Base-by-base conservation (phyloP, 2,888 invertebrate species). In the Scelioninae gen. 1 region DNA sequence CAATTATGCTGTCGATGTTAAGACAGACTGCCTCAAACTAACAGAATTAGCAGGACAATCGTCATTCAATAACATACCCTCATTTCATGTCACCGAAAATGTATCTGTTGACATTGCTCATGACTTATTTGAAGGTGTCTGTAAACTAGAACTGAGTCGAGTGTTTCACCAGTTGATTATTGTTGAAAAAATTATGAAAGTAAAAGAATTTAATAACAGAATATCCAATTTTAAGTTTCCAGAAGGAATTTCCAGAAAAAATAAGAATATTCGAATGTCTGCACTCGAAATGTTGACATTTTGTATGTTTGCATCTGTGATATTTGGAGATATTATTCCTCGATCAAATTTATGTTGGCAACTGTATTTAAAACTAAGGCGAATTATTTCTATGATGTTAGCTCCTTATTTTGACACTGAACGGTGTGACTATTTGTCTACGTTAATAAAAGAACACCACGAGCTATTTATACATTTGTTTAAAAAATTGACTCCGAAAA, bases 51-150 rank as follows among this genome's bases (percentile, higher is more conserved):
- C 9, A 6, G 58, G 60, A 45, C 29, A 63, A 15, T 55, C 56
- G 29, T 15, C 45, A 29, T 74, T 74, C n/a, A 53, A 74, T 32
- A 16, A 29, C 9, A 6, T 74, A 10, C 74, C 74, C 23, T 55
- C 32, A 10, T 74, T 74, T 40, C 74, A 76, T 63, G 71, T 51
- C 0, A 15, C 60, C 8, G 8, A 55, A 31, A 83, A 80, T 68
- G 43, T 47, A 15, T 68, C 9, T 32, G 62, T 80, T 34, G 83
- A 84, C 40, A 72, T 84, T 11, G 75, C 71, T 49, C 84, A 84
- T 55, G 85, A 85, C 60, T 31, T 84, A 6, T 81, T 82, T 53
- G 82, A 82, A 40, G 85, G 85, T 40, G 71, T 85, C 3, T 77
- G 82, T 60, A 6, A 43, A 23, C 43, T 47, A 10, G 85, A 82